These are phyloP conservation scores for Struthidea cinerea DNA, from an alignment of 2,113 vertebrate species.

Conservation along the genomic window DNA sequence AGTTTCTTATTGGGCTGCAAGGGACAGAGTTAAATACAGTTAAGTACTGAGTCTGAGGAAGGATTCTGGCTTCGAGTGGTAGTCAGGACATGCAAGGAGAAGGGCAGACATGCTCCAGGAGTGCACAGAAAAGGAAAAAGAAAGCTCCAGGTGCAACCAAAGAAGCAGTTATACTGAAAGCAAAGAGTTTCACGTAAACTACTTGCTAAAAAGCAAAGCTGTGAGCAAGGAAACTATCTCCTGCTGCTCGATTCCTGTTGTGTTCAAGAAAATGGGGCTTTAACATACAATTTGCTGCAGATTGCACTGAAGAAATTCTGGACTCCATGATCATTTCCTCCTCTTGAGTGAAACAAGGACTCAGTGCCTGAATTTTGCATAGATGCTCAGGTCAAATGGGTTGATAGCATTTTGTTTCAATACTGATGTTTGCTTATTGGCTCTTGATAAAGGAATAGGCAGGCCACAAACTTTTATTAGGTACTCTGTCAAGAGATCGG, in stretches of 20 bases:
- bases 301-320: neutral
- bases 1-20: neutral
- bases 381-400: neutral
- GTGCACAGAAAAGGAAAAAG: neutral
- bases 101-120: neutral
- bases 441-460: neutral
- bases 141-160: neutral
- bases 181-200: neutral
- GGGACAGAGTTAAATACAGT: neutral
- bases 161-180: neutral
- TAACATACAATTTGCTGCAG: neutral
- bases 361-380: neutral
- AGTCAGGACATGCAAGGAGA: neutral
- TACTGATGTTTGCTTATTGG: neutral
- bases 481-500: neutral
- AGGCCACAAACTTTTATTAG: neutral
- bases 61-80: neutral
- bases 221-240: neutral
- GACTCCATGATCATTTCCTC: neutral
- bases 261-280: slow-evolving; percentile 3
- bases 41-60: neutral
- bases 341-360: neutral
- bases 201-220: neutral
- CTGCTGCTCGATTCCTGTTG: neutral
- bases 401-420: neutral